Evolutionary conservation across 2,797 vertebrate species (phyloP).

Genomic region (Manis crassicaudata): DNA sequence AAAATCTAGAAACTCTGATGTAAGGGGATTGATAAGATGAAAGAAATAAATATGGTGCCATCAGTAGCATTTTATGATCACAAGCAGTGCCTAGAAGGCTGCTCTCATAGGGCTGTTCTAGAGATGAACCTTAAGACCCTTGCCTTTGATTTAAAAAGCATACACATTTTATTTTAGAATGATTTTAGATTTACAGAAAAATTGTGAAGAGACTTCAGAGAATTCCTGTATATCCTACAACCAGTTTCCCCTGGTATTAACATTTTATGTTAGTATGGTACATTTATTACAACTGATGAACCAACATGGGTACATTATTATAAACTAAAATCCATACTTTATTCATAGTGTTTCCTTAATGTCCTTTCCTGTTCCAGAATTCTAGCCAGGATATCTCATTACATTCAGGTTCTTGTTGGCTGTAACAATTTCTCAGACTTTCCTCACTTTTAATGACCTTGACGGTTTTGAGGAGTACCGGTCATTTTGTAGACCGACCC

Average conservation of each 20-base stretch:
- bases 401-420: not conserved
- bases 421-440: not conserved
- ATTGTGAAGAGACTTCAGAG: not conserved
- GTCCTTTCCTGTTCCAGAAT: not conserved
- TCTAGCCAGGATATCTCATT: not conserved
- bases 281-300: not conserved
- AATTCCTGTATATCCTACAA: not conserved
- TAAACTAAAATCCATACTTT: not conserved
- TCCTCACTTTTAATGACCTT: not conserved
- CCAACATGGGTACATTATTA: not conserved
- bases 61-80: not conserved
- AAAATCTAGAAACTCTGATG: not conserved
- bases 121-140: not conserved
- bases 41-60: not conserved
- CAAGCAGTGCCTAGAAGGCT: not conserved
- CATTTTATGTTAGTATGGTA: not conserved
- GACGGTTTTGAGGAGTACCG: not conserved
- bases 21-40: not conserved
- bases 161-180: not conserved
- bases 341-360: not conserved
- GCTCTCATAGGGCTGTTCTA: not conserved
- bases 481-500: not conserved
- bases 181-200: not conserved
- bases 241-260: not conserved
- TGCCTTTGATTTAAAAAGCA: not conserved